Conservation (phyloP, 1,140 invertebrate genomes). For the Drosophila ohnishii region DNA sequence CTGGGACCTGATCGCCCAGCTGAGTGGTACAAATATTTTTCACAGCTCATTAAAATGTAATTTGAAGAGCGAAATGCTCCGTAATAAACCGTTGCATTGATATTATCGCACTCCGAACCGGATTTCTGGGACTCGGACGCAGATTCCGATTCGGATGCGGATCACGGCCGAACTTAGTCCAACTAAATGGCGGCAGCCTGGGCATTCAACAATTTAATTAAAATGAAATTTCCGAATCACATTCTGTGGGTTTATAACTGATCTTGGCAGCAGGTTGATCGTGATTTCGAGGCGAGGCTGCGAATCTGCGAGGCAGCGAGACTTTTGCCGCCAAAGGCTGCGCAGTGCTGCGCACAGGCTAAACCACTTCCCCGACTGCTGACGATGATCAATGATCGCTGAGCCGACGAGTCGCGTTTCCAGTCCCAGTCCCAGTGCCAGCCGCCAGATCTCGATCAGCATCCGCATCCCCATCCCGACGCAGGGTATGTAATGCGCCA, state of each 20-base stretch:
- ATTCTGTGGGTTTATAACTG: conserved; percentile 48
- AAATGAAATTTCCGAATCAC: conserved; percentile 80
- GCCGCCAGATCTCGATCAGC: conserved; percentile 63
- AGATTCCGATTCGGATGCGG: not conserved
- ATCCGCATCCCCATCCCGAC: conserved; percentile 7
- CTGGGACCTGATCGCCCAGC: not conserved
- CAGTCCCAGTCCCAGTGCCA: not conserved
- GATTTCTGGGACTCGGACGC: conserved; percentile 8
- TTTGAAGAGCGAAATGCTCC: conserved; percentile 72
- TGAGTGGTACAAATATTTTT: conserved; percentile 72
- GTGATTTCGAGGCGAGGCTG: conserved; percentile 37
- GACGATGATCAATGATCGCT: conserved; percentile 78
- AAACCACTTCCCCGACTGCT: conserved; percentile 43
- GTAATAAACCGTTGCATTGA: conserved; percentile 75
- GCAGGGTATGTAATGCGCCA: conserved; percentile 56
- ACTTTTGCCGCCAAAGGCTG: conserved; percentile 64
- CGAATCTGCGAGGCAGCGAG: not conserved
- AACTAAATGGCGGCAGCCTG: conserved; percentile 59
- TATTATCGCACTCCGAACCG: conserved; percentile 49
- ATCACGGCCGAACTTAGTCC: conserved; percentile 12
- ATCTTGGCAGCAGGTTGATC: conserved; percentile 61
- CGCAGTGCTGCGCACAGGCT: conserved; percentile 1
- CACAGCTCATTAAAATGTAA: conserved; percentile 81
- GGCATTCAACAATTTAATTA: conserved; percentile 80
- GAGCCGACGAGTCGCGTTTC: conserved; percentile 39